Evolutionary conservation across 2,797 vertebrate genomes (phyloP), one percentile per base, ranked within the genome.

Genomic region (Spondyliosoma cantharus): DNA sequence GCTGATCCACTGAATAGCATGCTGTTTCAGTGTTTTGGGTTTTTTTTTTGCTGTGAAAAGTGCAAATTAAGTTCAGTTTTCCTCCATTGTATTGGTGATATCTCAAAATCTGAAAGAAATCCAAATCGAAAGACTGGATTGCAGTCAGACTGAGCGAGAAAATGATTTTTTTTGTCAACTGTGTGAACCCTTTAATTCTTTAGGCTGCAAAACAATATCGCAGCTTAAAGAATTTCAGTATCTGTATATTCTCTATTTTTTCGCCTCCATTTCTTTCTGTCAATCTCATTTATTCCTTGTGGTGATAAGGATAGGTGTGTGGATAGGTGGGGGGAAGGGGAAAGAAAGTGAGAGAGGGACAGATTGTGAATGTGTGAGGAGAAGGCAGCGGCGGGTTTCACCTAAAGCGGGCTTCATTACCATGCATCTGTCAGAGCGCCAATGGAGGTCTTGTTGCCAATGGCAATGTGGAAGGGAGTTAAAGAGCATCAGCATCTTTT

Each of bases 371-470:
- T 49, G 81, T 87, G 83, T 11, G 65, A 78, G 74, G 58, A 75
- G 74, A 86, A 82, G 80, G 81, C 69, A 42, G 74, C 59, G 73
- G 77, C 25, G 45, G 82, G 80, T 92, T 90, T 83, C 84, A 87
- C 85, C 87, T 87, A 82, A 84, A 93, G 86, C 82, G 5, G 65
- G 86, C 87, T 91, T 93, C 91, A 92, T 94, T 93, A 94, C 83
- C 78, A 74, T 90, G 88, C 91, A 92, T 92, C 92, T 94, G 93
- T 94, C 93, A 92, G 78, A 79, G 68, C 60, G 43, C 73, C 46
- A 76, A 82, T 66, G 42, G 74, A 86, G 84, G 82, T 89, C 85
- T 90, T 52, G 86, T 87, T 93, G 92, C 90, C 90, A 85, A 80
- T 90, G 91, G 89, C 88, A 75, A 89, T 91, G 90, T 83, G 87